Evolutionary conservation across 2,113 vertebrate genomes (phyloP), one percentile per base, ranked within the genome.

Genomic region (Channa maculata): DNA sequence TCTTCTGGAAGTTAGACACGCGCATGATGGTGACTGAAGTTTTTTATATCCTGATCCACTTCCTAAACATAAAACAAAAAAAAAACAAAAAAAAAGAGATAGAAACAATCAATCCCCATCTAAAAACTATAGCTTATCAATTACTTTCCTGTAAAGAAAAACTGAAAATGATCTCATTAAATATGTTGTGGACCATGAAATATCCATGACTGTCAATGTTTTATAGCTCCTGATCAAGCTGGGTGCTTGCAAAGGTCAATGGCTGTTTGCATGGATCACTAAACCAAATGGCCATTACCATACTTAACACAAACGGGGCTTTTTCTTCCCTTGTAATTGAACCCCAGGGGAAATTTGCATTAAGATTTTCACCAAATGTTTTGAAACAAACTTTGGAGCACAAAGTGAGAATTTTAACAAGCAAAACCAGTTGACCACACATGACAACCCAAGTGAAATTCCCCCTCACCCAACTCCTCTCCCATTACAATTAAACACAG

Each of bases 261-360:
- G 51, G 52, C 75, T 89, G 74, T 70, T 83, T 82, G 72, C 73
- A 61, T 79, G 78, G 82, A 65, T 77, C 72, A 74, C 76, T 80
- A 78, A 84, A 80, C 86, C 91, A 93, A 93, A 93, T 92, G 92
- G 89, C 67, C 70, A 90, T 90, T 90, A 89, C 72, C 87, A 88
- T 90, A 90, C 78, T 89, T 92, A 82, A 90, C 89, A 89, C 79
- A 86, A 91, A 88, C 81, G 4, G 43, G 74, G 50, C 48, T 76
- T 87, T 79, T 55, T 65, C 79, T 68, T 79, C 62, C 65, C 83
- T 82, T 84, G 87, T 82, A 86, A 90, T 85, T 89, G 81, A 92
- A 90, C 86, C 86, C 80, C 34, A 44, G 57, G 53, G 49, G 52
- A 72, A 34, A 84, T 85, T 58, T 79, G 59, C 86, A 89, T 87